phyloP scores from a whole-genome alignment of 2,888 invertebrate genomes.

The Drosophila ezoana region DNA sequence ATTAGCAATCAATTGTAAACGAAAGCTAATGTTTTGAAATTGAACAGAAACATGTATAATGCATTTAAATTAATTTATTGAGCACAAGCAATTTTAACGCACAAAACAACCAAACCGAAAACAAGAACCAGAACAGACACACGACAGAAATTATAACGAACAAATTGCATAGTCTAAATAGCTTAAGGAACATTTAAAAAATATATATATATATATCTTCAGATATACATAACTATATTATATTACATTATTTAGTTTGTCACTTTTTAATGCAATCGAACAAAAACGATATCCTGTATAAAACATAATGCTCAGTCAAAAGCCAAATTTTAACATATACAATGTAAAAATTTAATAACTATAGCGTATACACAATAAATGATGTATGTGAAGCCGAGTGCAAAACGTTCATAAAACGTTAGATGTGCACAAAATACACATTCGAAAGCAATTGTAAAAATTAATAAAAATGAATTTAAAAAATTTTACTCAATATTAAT shows the following conservation, averaged over 20 bases:
- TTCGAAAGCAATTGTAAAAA: constrained; percentile 55
- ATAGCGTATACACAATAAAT: constrained; percentile 22
- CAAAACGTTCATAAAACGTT: constrained; percentile 31
- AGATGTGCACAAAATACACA: constrained; percentile 50
- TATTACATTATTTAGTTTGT: constrained; percentile 57
- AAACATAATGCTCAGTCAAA: constrained; percentile 68
- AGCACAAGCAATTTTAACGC: constrained; percentile 39
- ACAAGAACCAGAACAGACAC: constrained; percentile 22
- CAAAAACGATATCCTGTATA: constrained; percentile 58
- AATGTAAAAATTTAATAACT: constrained; percentile 66
- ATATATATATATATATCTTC: constrained; percentile 17
- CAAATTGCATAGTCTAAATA: constrained; percentile 48
- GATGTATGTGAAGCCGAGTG: constrained; percentile 45
- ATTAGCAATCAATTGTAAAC: constrained; percentile 38
- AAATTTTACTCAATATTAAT: not conserved
- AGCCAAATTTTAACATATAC: constrained; percentile 67
- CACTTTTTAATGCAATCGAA: constrained; percentile 50
- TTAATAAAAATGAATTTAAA: constrained; percentile 27
- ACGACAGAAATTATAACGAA: constrained; percentile 35
- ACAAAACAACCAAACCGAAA: constrained; percentile 28
- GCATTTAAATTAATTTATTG: constrained; percentile 60
- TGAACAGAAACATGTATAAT: constrained; percentile 53
- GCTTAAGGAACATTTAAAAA: constrained; percentile 28
- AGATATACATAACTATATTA: constrained; percentile 18
- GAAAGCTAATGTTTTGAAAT: constrained; percentile 46